Base-by-base conservation (phyloP, 2,113 vertebrate genomes). In the Beaufortia kweichowensis region DNA sequence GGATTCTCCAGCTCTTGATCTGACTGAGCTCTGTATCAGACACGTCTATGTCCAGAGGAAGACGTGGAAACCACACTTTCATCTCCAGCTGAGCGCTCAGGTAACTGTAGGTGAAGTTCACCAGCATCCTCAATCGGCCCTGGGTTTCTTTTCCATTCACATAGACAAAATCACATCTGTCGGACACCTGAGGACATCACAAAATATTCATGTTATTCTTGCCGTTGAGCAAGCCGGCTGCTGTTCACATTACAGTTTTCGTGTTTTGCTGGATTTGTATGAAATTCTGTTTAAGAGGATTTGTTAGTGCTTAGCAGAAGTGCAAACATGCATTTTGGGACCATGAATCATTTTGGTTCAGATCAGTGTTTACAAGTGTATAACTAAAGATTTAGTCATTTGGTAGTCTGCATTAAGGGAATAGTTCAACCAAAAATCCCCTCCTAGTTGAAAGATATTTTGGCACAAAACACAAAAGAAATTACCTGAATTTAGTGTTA, bases 51-150 rank as follows among this genome's bases (percentile, higher is more conserved):
- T 96, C 94, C 75, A 97, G 94, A 0, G 95, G 95, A 9, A 98
- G 94, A 28, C 88, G 93, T 50, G 97, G 96, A 63, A 93, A 92
- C 96, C 96, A 98, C 17, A 97, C 96, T 0, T 92, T 94, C 85
- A 98, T 86, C 84, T 96, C 93, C 19, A 97, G 90, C 57, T 93
- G 90, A 35, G 93, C 89, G 28, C 86, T 94, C 89, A 97, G 89
- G 90, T 97, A 95, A 90, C 94, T 96, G 92, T 95, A 98, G 84
- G 92, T 94, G 70, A 98, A 98, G 91, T 93, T 94, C 83, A 98
- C 93, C 26, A 83, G 48, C 84, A 90, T 95, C 28, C 91, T 90
- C 86, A 96, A 88, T 86, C 92, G 94, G 60, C 96, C 96, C 78
- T 93, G 95, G 86, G 90, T 95, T 85, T 98, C 96, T 72, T 95